A percentile compares a stretch with the other conserved stretches of the same genome.
These are phyloP conservation scores for Fragum whitleyi DNA, from an alignment of 2,888 invertebrate species.

Conservation along the genomic window DNA sequence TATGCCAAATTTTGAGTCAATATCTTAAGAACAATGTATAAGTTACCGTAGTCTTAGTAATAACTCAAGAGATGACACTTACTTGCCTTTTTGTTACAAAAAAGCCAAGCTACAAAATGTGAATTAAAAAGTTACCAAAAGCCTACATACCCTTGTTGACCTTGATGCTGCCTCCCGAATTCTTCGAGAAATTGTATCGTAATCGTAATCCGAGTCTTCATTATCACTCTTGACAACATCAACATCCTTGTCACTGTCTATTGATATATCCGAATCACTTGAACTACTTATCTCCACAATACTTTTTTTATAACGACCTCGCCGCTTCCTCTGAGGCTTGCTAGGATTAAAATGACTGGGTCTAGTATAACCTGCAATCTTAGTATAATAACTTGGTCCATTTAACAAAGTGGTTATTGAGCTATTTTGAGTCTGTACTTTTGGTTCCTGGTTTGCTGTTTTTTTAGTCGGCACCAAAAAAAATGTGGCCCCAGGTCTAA, in stretches of 20 bases:
- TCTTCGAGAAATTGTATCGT: slow-evolving; percentile 40
- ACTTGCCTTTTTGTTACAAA: no score
- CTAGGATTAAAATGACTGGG: background rate
- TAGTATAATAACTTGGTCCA: background rate
- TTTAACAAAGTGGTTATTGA: background rate
- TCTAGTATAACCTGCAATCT: background rate
- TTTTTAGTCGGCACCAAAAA: background rate
- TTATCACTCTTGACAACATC: background rate
- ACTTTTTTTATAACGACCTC: slow-evolving; percentile 1
- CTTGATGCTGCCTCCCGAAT: slow-evolving; percentile 27
- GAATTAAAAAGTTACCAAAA: no score
- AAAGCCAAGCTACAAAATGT: no score
- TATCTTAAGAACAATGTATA: no score
- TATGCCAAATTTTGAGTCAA: no score
- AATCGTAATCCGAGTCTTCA: slow-evolving; percentile 42
- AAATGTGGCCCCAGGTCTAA: background rate
- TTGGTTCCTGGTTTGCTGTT: background rate
- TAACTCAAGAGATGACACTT: no score
- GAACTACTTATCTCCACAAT: background rate
- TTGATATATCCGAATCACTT: slow-evolving; percentile 3
- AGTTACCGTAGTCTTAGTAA: no score
- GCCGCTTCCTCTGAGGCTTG: background rate
- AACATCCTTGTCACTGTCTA: background rate
- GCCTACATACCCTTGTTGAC: background rate
- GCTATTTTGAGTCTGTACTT: background rate